A percentile compares a stretch with the other conserved stretches of the same genome.
Conservation (phyloP, 1,140 invertebrate genomes). For the Caenorhabditis inopinata region DNA sequence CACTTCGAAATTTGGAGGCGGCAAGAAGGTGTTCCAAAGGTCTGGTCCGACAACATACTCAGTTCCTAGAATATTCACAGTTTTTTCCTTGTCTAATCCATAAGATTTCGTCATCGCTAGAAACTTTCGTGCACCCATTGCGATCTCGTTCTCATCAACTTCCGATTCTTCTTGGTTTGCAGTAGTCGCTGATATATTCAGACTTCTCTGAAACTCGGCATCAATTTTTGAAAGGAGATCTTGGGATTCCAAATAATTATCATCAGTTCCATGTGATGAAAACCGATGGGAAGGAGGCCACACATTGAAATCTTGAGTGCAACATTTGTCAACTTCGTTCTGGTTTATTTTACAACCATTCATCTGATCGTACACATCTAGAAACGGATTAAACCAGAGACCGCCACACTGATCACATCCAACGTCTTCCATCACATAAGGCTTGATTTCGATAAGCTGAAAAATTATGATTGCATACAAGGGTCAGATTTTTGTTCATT, state of each 20-base stretch:
- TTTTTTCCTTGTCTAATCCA: neutral
- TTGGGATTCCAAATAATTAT: neutral
- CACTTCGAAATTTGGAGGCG: neutral
- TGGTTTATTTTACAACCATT: neutral
- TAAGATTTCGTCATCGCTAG: neutral
- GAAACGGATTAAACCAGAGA: neutral
- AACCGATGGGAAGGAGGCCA: neutral
- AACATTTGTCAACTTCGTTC: neutral
- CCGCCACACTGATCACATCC: conserved; percentile 13
- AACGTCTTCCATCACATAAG: conserved; percentile 1
- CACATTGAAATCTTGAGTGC: neutral
- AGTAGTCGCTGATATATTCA: neutral
- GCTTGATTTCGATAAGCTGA: neutral
- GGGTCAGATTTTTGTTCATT: too few relatives aligned
- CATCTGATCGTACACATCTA: neutral
- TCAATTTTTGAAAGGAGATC: conserved; percentile 1
- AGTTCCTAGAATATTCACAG: neutral
- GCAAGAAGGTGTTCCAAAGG: neutral
- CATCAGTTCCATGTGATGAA: neutral
- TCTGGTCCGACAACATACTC: neutral
- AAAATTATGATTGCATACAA: too few relatives aligned
- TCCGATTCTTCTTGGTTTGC: neutral
- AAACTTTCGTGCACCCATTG: neutral
- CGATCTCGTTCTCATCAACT: neutral
- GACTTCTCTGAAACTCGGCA: neutral